Evolutionary conservation across 2,113 vertebrate genomes (phyloP).

Genomic region (Terrapene triunguis): DNA sequence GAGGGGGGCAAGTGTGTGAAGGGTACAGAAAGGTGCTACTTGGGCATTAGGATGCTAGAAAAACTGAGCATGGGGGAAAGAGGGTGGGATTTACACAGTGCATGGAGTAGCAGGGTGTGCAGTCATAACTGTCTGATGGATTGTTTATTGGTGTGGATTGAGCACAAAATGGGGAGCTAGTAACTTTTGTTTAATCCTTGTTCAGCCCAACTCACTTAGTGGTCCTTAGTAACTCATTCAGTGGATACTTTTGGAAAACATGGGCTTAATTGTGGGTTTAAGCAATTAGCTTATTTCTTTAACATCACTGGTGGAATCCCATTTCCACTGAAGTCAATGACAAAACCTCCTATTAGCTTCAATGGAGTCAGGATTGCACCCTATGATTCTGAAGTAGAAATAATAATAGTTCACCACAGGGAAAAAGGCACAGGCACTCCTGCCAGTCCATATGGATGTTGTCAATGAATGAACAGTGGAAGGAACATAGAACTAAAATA

Average conservation of each 20-base stretch:
- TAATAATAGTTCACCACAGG: background rate
- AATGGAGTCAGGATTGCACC: background rate
- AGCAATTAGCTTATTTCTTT: background rate
- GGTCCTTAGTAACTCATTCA: background rate
- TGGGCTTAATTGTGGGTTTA: background rate
- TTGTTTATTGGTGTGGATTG: background rate
- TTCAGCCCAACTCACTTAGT: background rate
- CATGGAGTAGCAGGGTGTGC: background rate
- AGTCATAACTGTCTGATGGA: background rate
- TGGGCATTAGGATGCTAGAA: background rate
- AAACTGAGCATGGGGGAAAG: background rate
- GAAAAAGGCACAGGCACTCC: background rate
- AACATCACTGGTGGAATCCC: background rate
- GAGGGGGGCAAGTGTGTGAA: background rate
- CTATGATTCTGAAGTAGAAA: background rate
- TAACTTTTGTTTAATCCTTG: background rate
- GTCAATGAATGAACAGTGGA: background rate
- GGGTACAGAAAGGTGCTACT: slow-evolving; percentile 2
- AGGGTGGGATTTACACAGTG: background rate
- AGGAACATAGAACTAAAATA: background rate
- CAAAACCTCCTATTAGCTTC: background rate
- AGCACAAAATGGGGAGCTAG: background rate
- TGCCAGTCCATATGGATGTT: background rate
- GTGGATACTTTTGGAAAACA: background rate
- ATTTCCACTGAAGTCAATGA: background rate